A percentile compares a stretch with the other conserved stretches of the same genome.
Conservation (phyloP, 2,113 vertebrate genomes). For the Dermatemys mawii region DNA sequence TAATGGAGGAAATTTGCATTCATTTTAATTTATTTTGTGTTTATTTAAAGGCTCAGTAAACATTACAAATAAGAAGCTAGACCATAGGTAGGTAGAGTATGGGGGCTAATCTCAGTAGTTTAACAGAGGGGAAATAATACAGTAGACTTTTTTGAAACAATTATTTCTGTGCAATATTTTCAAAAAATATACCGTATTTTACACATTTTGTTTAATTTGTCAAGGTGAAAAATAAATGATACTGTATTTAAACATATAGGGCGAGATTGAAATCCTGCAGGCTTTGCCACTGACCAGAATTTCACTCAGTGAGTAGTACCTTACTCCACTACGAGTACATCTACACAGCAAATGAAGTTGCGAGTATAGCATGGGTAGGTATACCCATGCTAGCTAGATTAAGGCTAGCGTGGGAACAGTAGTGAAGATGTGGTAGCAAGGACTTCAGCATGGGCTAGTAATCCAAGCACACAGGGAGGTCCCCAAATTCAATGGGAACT, state of each 20-base stretch:
- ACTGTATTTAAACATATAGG: background rate
- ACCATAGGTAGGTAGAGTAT: constrained; percentile 8
- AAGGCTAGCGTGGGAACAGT: background rate
- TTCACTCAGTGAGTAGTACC: background rate
- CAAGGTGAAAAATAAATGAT: background rate
- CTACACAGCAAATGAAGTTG: background rate
- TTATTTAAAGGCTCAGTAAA: constrained; percentile 24
- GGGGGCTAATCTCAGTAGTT: background rate
- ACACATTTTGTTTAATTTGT: background rate
- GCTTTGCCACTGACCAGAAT: background rate
- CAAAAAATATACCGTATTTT: background rate
- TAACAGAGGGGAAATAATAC: background rate
- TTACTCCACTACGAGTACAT: background rate
- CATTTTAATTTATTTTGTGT: background rate
- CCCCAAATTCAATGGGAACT: background rate
- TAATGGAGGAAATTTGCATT: background rate
- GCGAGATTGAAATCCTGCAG: background rate
- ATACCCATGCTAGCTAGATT: background rate
- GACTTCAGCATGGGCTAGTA: no score
- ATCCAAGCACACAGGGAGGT: no score
- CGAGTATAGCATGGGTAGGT: background rate
- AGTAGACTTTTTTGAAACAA: background rate
- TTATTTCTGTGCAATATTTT: background rate
- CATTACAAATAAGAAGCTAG: background rate
- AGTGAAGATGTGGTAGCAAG: background rate